Base-by-base conservation (phyloP, 1,140 invertebrate species). In the Maconellicoccus hirsutus region DNA sequence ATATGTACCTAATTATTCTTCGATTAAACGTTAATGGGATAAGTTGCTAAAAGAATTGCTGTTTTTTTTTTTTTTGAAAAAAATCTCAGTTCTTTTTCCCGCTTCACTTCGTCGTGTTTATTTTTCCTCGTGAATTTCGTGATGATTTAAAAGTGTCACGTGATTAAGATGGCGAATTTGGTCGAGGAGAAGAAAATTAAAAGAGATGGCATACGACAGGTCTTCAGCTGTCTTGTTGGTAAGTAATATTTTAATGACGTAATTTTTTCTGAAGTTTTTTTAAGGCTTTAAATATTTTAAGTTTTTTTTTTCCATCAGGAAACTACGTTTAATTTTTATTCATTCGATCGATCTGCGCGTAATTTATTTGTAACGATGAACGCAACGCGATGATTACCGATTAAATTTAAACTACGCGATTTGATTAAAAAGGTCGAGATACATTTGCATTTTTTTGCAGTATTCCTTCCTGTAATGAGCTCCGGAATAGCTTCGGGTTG, bases 391-490 rank as follows among this genome's bases (percentile, higher is more conserved):
- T 33, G 4, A 33, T 33, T 33, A 33, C 3, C 29, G 29, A 33
- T 33, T 33, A 33, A 33, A 33, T 33, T n/a, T n/a, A n/a, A n/a
- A n/a, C n/a, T n/a, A n/a, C n/a, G n/a, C n/a, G n/a, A n/a, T n/a
- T n/a, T n/a, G n/a, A n/a, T n/a, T n/a, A n/a, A n/a, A n/a, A n/a
- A n/a, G n/a, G n/a, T n/a, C n/a, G n/a, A n/a, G n/a, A n/a, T n/a
- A n/a, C n/a, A n/a, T n/a, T n/a, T n/a, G n/a, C n/a, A n/a, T 33
- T 33, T 33, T 33, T 33, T 66, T 66, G 7, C 61, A 66, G 61
- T 66, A 23, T 25, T 25, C 61, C 7, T 66, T 25, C 61, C 25
- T 6, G 10, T 26, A 2, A 10, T 66, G 25, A 23, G 61, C 61
- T 6, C 6, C 3, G 61, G 61, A 10, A 23, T 66, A 25, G 8